These are phyloP conservation scores for Arremon brunneinucha DNA, from an alignment of 2,797 vertebrate genomes.

Conservation along the genomic window DNA sequence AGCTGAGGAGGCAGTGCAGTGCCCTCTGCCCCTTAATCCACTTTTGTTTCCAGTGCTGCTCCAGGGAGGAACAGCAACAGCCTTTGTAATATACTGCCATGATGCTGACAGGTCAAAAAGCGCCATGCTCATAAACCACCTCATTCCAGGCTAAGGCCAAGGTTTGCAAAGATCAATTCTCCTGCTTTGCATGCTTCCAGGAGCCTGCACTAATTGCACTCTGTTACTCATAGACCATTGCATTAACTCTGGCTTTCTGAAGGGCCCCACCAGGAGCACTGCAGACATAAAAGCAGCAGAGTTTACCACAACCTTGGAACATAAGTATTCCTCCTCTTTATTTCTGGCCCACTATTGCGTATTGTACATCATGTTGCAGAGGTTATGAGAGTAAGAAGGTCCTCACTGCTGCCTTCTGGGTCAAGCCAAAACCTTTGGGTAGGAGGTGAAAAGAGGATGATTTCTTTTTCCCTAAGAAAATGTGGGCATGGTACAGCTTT, in stretches of 20 bases:
- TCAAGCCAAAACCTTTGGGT: neutral
- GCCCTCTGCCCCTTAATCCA: neutral
- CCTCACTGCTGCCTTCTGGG: neutral
- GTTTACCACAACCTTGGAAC: neutral
- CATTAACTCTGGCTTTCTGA: slow-evolving; percentile 13
- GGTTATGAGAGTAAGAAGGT: neutral
- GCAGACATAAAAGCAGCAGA: neutral
- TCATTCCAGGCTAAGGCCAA: slow-evolving; percentile 8
- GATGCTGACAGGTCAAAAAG: slow-evolving; percentile 14
- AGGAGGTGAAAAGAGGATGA: neutral
- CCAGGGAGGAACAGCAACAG: neutral
- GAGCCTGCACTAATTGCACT: slow-evolving; percentile 26
- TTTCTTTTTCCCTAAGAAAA: neutral
- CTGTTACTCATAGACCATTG: neutral
- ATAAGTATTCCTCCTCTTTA: neutral
- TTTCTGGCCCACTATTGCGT: neutral
- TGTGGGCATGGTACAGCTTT: neutral
- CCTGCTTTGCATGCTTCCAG: neutral
- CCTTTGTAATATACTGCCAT: neutral
- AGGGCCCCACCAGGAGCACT: neutral
- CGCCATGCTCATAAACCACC: neutral
- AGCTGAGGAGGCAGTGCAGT: neutral
- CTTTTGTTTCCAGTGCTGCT: neutral
- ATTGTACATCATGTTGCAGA: neutral
- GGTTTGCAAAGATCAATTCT: neutral